Base-by-base conservation (phyloP, 2,888 invertebrate species). In the Agonopterix alstromeriana region DNA sequence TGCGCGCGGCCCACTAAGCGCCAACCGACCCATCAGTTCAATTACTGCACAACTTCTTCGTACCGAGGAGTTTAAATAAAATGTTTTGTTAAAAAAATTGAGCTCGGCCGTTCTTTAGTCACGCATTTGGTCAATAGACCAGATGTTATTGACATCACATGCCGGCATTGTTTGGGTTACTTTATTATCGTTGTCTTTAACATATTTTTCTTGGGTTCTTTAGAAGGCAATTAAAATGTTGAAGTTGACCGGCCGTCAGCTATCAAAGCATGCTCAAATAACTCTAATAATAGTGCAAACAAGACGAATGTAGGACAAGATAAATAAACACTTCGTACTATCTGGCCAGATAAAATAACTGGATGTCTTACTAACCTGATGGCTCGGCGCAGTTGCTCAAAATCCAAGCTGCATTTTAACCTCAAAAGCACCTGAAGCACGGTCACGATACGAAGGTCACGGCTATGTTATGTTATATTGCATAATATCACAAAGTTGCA, bases 321-420 rank as follows among this genome's bases (percentile, higher is more conserved):
- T 82, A 82, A 78, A 77, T 69, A 72, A 66, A 73, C 63, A 70
- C 65, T 71, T 61, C 56, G 65, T 66, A 70, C 66, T 71, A 81
- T 79, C 78, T 57, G 53, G 51, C 27, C 27, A 75, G 80, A 83
- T 84, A 82, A 78, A 75, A 65, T 75, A 73, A 70, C 70, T 75
- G 69, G 65, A 70, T 57, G 75, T 70, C 70, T 76, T 65, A 84
- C 85, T 77, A 80, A 87, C 87, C 87, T 86, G 85, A 79, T 81
- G 80, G 77, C 77, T 83, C 82, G 82, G 82, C 83, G 85, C 87
- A 77, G 79, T 81, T 78, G 70, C 72, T 85, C 74, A 87, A 79
- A 81, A 85, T 86, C 84, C 83, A 81, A 85, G 82, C 73, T 85
- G 85, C 88, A 88, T 87, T 78, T 81, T 87, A 86, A 87, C 88